Base-by-base conservation (phyloP, 2,113 vertebrate species). In the Pterophyllum scalare region DNA sequence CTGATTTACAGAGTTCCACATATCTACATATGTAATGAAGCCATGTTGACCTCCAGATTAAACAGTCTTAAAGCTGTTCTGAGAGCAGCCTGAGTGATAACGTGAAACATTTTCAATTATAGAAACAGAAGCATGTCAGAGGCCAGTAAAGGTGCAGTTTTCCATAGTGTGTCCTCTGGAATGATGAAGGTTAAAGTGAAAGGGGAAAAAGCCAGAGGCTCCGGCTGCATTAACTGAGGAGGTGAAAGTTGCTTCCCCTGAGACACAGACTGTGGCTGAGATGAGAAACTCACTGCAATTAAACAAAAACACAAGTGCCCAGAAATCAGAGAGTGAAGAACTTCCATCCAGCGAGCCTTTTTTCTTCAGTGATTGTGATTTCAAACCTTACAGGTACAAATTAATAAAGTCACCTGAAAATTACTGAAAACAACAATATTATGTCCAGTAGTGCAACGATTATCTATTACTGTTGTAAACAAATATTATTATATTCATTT, bases 361-460 rank as follows among this genome's bases (percentile, higher is more conserved):
- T 0, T 1, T 46, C 19, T 67, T 49, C 0, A 67, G 0, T 46
- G 22, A 5, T 5, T 67, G 40, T 11, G 15, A 28, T 28, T 49
- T 46, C 28, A 70, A 43, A 65, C 33, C 1, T n/a, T 65, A 43
- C 40, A 5, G 35, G 1, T 13, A 43, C 2, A n/a, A 65, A 64
- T n/a, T n/a, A n/a, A 64, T 22, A 24, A 40, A 65, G 62, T 43
- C 13, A 0, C 62, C n/a, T 17, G 35, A 43, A 70, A 70, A 49
- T 40, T 19, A 49, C 40, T 33, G 24, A 15, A 19, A 49, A 11
- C 10, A 7, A 49, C 64, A 70, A 6, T 46, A 12, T 70, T 26
- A 15, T 40, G n/a, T 2, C 14, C 5, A 46, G 43, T 20, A 54
- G 17, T 20, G 19, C 9, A 20, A 9, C 19, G 19, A 14, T 46